Evolutionary conservation across 2,797 vertebrate species (phyloP), one percentile per base, ranked within the genome.

Genomic region (Chelonia mydas): DNA sequence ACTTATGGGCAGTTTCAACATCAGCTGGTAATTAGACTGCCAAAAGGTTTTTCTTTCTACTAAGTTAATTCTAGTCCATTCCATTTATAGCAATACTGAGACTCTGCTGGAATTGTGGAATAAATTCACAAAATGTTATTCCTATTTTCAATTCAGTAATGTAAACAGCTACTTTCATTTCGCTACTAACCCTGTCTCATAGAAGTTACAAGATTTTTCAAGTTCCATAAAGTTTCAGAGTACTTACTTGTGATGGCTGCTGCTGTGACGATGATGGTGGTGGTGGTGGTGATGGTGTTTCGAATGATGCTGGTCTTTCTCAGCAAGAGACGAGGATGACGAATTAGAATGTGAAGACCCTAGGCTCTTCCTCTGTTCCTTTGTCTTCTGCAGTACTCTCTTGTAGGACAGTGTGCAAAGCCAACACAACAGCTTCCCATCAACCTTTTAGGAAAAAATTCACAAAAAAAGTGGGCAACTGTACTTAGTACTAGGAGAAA

Each of bases 361-460:
- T 12, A 99, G 98, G 97, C 99, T 99, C 98, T 99, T 99, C 95
- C 99, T 98, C 94, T 99, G 99, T 93, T 99, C 99, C 98, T 99
- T 99, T 82, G 99, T 99, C 98, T 99, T 99, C 98, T 99, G 99
- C 86, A 99, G 98, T 93, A 99, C 99, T n/a, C 99, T 99, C 81
- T 99, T 99, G 97, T 99, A 99, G 15, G 99, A 99, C 89, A 99
- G 98, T 0, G 99, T 99, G 97, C 99, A 99, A 59, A 99, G 99
- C 99, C 99, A 99, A 98, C 99, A 99, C 90, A 99, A 97, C 83
- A 99, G 98, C 95, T 99, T 99, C 23, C 99, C 99, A 88, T 99
- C 99, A 98, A 99, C 99, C 99, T 99, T 97, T 96, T 61, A 97
- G 97, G 86, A 98, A 97, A 98, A 86, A 85, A 97, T 89, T 89